A percentile compares a stretch with the other conserved stretches of the same genome.
phyloP scores from a whole-genome alignment of 2,113 vertebrate species.

The Nibea albiflora region DNA sequence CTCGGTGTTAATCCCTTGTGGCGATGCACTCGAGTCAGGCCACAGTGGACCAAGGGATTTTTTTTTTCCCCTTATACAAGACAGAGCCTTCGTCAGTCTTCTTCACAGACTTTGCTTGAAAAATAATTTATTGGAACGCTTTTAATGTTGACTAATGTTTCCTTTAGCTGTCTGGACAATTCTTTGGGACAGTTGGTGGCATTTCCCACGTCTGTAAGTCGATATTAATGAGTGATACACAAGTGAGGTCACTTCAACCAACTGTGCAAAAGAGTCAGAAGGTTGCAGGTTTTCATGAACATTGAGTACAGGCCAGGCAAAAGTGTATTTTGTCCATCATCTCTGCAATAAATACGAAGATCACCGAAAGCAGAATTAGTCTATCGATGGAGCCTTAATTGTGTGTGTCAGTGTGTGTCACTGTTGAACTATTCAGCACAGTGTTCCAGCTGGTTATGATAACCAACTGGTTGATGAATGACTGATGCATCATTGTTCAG shows the following conservation, averaged over 20 bases:
- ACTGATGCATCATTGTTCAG: not conserved
- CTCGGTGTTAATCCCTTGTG: slow-evolving; percentile 22
- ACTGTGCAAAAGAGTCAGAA: slow-evolving; percentile 6
- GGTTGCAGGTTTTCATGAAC: not conserved
- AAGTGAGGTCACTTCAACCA: slow-evolving; percentile 7
- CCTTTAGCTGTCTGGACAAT: not conserved
- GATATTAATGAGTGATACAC: slow-evolving; percentile 35
- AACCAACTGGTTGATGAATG: not conserved
- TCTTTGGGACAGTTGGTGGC: slow-evolving; percentile 48
- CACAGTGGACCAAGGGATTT: slow-evolving; percentile 19
- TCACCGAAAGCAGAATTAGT: too few species aligned
- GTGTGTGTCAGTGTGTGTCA: not conserved
- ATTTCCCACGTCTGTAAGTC: slow-evolving; percentile 41
- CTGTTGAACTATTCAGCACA: not conserved
- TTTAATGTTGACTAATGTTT: slow-evolving; percentile 6
- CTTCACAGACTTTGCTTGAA: slow-evolving; percentile 3
- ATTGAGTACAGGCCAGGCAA: not conserved
- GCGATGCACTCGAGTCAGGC: not conserved
- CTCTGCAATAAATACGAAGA: too few species aligned
- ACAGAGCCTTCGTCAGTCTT: not conserved
- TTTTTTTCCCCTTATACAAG: not conserved
- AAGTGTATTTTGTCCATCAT: not conserved
- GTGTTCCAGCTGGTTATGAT: not conserved
- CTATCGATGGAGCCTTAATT: too few species aligned
- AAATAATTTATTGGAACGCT: slow-evolving; percentile 9